Conservation (phyloP, 2,888 invertebrate species). For the Perizoma affinitatum region DNA sequence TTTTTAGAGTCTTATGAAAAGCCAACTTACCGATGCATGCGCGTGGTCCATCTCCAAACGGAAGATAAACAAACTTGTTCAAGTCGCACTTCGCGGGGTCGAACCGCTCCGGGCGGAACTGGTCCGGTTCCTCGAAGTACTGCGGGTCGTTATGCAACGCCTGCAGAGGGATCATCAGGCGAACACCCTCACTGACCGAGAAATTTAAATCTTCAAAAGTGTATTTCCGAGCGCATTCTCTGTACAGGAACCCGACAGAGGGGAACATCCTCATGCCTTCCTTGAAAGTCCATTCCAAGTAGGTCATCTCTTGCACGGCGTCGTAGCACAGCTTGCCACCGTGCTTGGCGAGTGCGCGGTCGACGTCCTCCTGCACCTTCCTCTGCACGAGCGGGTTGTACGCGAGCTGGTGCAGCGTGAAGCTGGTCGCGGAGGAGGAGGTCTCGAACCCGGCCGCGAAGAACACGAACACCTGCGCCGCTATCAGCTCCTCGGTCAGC, state of each 20-base stretch:
- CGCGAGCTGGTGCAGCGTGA: slow-evolving; percentile 58
- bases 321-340: slow-evolving; percentile 52
- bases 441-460: slow-evolving; percentile 50
- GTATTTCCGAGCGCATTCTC: slow-evolving; percentile 49
- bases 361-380: slow-evolving; percentile 55
- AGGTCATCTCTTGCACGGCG: slow-evolving; percentile 56
- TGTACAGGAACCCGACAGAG: slow-evolving; percentile 54
- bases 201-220: slow-evolving; percentile 51
- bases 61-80: slow-evolving; percentile 51
- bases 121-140: slow-evolving; percentile 54
- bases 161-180: slow-evolving; percentile 50
- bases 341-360: slow-evolving; percentile 47
- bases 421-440: slow-evolving; percentile 58
- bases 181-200: slow-evolving; percentile 52
- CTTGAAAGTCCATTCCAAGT: slow-evolving; percentile 53
- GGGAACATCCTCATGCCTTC: slow-evolving; percentile 62
- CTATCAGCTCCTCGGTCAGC: slow-evolving; percentile 48
- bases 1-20: no score
- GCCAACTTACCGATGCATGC: slow-evolving; percentile 55
- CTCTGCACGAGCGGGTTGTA: slow-evolving; percentile 49
- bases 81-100: slow-evolving; percentile 39
- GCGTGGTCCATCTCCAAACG: slow-evolving; percentile 58
- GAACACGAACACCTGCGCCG: slow-evolving; percentile 49
- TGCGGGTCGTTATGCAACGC: slow-evolving; percentile 57
- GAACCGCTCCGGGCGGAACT: slow-evolving; percentile 59